phyloP scores from a whole-genome alignment of 2,888 invertebrate species.

The Nephrotoma flavescens region DNA sequence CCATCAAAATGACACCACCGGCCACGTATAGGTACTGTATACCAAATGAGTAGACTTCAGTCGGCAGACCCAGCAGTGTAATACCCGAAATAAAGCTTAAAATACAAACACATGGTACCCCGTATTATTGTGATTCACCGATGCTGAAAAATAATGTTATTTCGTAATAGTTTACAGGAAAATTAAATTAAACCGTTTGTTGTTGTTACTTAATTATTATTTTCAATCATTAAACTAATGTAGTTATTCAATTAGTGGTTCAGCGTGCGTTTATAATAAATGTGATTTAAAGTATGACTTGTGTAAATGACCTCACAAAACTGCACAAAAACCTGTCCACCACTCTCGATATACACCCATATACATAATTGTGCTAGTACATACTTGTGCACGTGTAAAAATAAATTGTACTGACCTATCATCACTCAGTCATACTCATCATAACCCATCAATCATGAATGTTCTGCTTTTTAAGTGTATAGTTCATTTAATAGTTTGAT shows the following conservation, averaged over 20 bases:
- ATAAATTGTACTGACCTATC: too few species aligned
- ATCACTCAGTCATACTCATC: too few species aligned
- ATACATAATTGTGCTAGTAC: too few species aligned
- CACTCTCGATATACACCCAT: too few species aligned
- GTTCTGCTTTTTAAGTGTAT: too few species aligned
- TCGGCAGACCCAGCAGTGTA: conserved; percentile 61
- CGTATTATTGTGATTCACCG: neutral
- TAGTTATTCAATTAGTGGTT: neutral
- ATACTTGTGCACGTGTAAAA: too few species aligned
- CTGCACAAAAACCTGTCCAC: too few species aligned
- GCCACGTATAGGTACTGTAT: conserved; percentile 57
- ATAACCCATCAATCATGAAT: too few species aligned
- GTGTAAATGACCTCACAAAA: too few species aligned
- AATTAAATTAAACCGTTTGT: neutral
- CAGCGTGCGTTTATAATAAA: neutral
- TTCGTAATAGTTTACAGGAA: neutral
- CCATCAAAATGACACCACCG: conserved; percentile 47
- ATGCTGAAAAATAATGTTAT: neutral
- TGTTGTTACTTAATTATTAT: neutral
- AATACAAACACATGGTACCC: conserved; percentile 8
- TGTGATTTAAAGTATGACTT: neutral
- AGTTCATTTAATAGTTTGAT: too few species aligned
- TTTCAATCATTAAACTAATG: neutral
- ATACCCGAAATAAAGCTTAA: conserved; percentile 61
- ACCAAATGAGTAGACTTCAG: conserved; percentile 69